Conservation (phyloP, 2,113 vertebrate genomes). For the Channa maculata region DNA sequence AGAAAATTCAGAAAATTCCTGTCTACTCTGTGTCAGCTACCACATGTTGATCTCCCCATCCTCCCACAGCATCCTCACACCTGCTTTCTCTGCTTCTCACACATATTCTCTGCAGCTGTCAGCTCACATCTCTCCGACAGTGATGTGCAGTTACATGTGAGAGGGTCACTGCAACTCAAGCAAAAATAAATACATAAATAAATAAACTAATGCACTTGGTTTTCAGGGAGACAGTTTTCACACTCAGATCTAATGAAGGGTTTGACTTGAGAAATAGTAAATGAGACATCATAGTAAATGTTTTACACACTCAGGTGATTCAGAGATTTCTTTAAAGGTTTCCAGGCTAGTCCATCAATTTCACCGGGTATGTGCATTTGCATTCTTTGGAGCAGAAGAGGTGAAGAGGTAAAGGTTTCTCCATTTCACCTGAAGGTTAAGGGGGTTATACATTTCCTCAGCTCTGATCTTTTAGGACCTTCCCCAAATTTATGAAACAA, state of each 20-base stretch:
- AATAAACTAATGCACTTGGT: background rate
- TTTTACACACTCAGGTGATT: no score
- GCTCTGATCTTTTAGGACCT: no score
- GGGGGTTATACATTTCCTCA: no score
- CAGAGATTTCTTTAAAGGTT: background rate
- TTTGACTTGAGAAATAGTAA: slow-evolving; percentile 6
- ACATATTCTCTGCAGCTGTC: slow-evolving; percentile 37
- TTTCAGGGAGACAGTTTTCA: slow-evolving; percentile 6
- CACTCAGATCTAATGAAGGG: background rate
- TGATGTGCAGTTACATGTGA: background rate
- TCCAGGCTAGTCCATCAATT: background rate
- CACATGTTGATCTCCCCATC: slow-evolving; percentile 2
- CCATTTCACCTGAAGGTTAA: no score
- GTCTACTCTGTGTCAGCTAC: slow-evolving; percentile 15
- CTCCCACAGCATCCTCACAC: slow-evolving; percentile 37
- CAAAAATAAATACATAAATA: background rate
- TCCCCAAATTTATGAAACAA: no score
- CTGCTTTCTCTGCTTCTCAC: slow-evolving; percentile 24
- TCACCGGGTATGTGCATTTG: no score
- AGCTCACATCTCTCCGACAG: slow-evolving; percentile 36
- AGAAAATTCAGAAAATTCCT: slow-evolving; percentile 28
- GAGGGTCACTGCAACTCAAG: background rate
- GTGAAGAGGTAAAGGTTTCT: no score
- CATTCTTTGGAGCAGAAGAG: no score
- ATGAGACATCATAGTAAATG: no score